Conservation (phyloP, 2,888 invertebrate species). For the Drosophila gaucha region DNA sequence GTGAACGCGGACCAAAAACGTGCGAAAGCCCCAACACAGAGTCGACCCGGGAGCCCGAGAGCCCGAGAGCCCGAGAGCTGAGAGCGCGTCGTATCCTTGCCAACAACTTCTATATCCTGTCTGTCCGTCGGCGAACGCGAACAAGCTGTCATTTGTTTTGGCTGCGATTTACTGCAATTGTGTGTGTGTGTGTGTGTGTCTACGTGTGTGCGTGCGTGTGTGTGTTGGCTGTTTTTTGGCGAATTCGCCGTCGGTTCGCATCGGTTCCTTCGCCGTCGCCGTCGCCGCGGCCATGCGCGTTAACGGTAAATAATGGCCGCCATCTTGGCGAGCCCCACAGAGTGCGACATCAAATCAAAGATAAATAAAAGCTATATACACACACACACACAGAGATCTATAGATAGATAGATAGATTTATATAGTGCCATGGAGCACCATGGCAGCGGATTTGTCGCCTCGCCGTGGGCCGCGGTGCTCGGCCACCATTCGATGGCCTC, state of each 20-base stretch:
- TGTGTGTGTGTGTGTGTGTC: background rate
- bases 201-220: constrained; percentile 18
- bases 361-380: constrained; percentile 47
- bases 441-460: constrained; percentile 89
- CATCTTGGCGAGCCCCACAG: constrained; percentile 70
- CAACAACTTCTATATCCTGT: background rate
- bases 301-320: constrained; percentile 81
- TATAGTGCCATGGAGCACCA: constrained; percentile 89
- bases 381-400: background rate
- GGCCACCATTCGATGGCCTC: constrained; percentile 85
- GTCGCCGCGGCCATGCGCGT: constrained; percentile 71
- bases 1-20: constrained; percentile 84
- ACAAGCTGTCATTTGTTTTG: constrained; percentile 34
- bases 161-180: constrained; percentile 30
- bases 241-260: constrained; percentile 56
- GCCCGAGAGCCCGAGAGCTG: constrained; percentile 10
- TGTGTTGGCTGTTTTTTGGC: constrained; percentile 14
- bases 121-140: no score
- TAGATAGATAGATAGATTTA: constrained; percentile 26
- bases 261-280: constrained; percentile 12
- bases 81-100: constrained; percentile 5
- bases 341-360: constrained; percentile 68
- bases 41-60: no score
- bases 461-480: constrained; percentile 92
- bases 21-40: constrained; percentile 56